Conservation (phyloP, 1,140 invertebrate species). For the Drosophila guanche region DNA sequence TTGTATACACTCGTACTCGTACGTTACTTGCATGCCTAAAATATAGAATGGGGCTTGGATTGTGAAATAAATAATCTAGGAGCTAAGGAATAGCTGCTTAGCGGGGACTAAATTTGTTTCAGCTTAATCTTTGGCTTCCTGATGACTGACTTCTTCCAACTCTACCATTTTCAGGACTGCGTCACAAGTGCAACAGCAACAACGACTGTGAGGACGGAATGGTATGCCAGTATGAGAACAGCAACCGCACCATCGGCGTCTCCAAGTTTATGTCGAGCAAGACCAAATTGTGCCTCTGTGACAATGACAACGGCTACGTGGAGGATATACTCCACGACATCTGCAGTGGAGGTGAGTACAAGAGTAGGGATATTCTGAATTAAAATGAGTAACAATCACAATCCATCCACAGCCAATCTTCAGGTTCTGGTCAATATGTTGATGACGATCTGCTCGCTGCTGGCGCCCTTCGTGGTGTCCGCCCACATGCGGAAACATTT, state of each 20-base stretch:
- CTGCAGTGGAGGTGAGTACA: constrained; percentile 84
- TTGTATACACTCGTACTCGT: too few species aligned
- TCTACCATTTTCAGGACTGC: constrained; percentile 82
- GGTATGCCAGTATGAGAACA: constrained; percentile 84
- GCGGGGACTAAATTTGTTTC: too few species aligned
- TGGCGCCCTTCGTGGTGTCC: constrained; percentile 62
- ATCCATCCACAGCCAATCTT: constrained; percentile 43
- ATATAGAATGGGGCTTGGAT: constrained; percentile 4
- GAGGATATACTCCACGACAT: constrained; percentile 84
- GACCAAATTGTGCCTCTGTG: constrained; percentile 85
- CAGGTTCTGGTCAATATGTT: constrained; percentile 52
- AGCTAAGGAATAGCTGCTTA: constrained; percentile 7
- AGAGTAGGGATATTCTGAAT: not conserved
- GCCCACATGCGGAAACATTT: constrained; percentile 65
- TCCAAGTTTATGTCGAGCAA: constrained; percentile 75
- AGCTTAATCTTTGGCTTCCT: not conserved
- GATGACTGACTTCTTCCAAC: not conserved
- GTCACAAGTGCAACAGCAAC: constrained; percentile 84
- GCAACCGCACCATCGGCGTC: constrained; percentile 84
- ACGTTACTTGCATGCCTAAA: constrained; percentile 30
- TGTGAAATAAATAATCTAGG: not conserved
- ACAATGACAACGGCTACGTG: constrained; percentile 85
- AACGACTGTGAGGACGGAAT: constrained; percentile 85
- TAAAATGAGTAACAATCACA: not conserved
- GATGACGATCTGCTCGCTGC: constrained; percentile 46